Evolutionary conservation across 2,888 invertebrate species (phyloP).

Genomic region (Physocephala rufipes): DNA sequence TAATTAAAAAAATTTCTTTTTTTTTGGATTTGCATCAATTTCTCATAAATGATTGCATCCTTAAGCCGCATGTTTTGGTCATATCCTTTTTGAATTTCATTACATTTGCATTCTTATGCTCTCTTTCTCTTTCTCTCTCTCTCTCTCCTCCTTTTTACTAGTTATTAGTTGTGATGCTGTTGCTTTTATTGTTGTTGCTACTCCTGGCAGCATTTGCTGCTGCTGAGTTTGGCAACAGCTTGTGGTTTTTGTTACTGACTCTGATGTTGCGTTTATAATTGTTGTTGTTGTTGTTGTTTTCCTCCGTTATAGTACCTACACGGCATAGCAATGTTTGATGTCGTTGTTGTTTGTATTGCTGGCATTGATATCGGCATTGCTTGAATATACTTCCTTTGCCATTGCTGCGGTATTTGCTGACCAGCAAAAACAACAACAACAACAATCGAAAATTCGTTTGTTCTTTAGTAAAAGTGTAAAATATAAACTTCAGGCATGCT

Average conservation of each 20-base stretch:
- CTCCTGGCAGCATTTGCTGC: not conserved
- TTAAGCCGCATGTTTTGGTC: constrained; percentile 34
- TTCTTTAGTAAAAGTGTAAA: constrained; percentile 10
- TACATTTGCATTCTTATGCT: not conserved
- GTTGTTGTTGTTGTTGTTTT: constrained; percentile 18
- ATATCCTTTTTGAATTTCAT: constrained; percentile 31
- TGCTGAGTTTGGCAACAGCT: constrained; percentile 26
- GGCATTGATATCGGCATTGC: constrained; percentile 1
- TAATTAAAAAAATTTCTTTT: not conserved
- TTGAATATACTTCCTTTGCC: constrained; percentile 10
- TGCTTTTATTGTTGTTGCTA: not conserved
- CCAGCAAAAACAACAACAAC: constrained; percentile 23
- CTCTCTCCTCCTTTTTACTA: no score
- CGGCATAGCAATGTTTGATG: no score
- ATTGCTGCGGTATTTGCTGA: constrained; percentile 19
- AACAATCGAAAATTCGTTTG: constrained; percentile 2
- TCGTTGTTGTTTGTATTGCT: constrained; percentile 10
- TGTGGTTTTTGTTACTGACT: constrained; percentile 15
- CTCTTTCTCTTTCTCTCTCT: not conserved
- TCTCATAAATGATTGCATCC: constrained; percentile 32
- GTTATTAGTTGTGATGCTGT: not conserved
- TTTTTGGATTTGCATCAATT: constrained; percentile 23
- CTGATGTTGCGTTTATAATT: not conserved
- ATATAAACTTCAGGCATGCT: constrained; percentile 10
- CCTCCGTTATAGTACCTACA: no score